Evolutionary conservation across 2,113 vertebrate species (phyloP).

Genomic region (Protobothrops flavoviridis): DNA sequence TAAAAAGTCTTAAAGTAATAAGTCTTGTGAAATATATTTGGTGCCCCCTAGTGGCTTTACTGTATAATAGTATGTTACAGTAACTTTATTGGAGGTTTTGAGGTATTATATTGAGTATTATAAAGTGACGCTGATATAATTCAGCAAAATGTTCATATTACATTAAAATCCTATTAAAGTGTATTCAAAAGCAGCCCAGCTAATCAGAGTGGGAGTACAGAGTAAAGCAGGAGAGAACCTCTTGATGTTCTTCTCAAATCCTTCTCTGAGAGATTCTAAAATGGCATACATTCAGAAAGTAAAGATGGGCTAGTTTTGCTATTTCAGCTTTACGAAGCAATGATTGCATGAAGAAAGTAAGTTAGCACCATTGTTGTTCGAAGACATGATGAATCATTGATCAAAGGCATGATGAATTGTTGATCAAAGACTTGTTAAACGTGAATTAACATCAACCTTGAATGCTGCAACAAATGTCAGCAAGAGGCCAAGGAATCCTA

Average conservation of each 20-base stretch:
- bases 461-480: neutral
- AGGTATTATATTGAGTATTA: neutral
- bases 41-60: slow-evolving; percentile 22
- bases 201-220: neutral
- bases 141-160: neutral
- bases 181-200: neutral
- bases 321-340: neutral
- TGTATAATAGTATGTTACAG: neutral
- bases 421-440: neutral
- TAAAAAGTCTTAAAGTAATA: neutral
- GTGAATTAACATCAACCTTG: neutral
- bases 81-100: neutral
- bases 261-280: neutral
- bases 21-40: slow-evolving; percentile 12
- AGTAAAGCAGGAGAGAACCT: neutral
- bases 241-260: neutral
- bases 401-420: too few relatives aligned
- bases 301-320: neutral
- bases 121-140: neutral
- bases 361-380: neutral
- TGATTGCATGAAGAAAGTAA: neutral
- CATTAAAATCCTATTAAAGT: neutral
- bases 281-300: neutral
- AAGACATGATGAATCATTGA: neutral
- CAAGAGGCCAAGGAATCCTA: neutral